Conservation (phyloP, 2,113 vertebrate genomes). For the Bos taurus region DNA sequence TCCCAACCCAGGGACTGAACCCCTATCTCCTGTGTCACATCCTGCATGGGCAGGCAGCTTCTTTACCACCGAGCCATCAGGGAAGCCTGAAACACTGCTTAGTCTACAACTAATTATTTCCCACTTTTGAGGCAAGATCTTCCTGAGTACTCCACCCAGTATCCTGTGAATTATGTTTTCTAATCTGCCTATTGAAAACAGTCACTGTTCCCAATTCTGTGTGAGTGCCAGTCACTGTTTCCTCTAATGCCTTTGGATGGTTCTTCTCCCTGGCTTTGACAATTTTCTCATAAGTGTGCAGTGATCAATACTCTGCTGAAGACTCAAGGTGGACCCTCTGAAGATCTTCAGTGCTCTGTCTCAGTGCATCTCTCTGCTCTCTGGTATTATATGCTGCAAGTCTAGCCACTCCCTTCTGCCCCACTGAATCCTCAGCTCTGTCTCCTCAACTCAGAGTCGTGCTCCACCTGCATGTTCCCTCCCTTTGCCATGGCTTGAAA, state of each 20-base stretch:
- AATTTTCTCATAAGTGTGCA: not conserved
- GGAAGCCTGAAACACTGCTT: not conserved
- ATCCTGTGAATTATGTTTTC: not conserved
- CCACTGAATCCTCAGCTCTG: not conserved
- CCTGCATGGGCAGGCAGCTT: not conserved
- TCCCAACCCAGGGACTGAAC: not conserved
- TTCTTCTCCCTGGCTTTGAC: not conserved
- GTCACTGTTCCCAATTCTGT: not conserved
- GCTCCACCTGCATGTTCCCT: not conserved
- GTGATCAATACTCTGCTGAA: not conserved
- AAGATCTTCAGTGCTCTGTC: not conserved
- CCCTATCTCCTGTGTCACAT: not conserved
- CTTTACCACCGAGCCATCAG: not conserved
- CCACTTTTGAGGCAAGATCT: not conserved
- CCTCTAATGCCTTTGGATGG: not conserved
- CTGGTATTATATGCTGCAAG: not conserved
- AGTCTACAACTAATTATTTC: not conserved
- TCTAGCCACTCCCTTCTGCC: fast-evolving
- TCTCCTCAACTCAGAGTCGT: not conserved
- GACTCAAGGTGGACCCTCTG: not conserved
- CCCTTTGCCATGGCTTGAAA: not conserved
- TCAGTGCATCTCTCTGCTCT: not conserved
- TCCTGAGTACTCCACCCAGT: not conserved
- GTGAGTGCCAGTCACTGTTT: not conserved
- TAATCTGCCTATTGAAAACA: not conserved